phyloP scores from a whole-genome alignment of 2,113 vertebrate genomes.

The Corythaixoides concolor region DNA sequence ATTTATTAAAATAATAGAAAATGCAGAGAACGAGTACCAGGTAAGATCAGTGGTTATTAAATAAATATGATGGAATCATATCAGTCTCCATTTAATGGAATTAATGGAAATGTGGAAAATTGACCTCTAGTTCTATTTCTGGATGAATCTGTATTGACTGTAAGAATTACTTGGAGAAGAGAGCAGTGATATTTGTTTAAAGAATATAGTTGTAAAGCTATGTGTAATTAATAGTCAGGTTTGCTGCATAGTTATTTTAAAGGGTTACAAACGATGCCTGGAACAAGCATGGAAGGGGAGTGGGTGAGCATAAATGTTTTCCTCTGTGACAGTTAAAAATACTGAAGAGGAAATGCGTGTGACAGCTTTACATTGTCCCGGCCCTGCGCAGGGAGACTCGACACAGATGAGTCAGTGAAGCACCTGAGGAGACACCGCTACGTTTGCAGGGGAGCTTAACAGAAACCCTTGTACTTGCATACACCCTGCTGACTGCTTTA shows the following conservation, averaged over 20 bases:
- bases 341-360: background rate
- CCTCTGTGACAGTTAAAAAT: background rate
- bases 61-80: background rate
- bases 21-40: slow-evolving; percentile 95
- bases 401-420: background rate
- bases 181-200: background rate
- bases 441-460: accelerated
- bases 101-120: background rate
- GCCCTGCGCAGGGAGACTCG: background rate
- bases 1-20: slow-evolving; percentile 93
- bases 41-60: slow-evolving; percentile 70
- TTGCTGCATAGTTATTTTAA: background rate
- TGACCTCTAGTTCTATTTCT: background rate
- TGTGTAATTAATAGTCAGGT: background rate
- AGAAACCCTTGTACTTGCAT: background rate
- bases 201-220: background rate
- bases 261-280: background rate
- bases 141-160: background rate
- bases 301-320: background rate
- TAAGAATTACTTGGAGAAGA: background rate
- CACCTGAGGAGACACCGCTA: background rate
- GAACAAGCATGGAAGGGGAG: background rate
- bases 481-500: background rate
- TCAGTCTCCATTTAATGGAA: background rate
- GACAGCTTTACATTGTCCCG: background rate